Evolutionary conservation across 2,797 vertebrate species (phyloP).

Genomic region (Eulemur rubriventer): DNA sequence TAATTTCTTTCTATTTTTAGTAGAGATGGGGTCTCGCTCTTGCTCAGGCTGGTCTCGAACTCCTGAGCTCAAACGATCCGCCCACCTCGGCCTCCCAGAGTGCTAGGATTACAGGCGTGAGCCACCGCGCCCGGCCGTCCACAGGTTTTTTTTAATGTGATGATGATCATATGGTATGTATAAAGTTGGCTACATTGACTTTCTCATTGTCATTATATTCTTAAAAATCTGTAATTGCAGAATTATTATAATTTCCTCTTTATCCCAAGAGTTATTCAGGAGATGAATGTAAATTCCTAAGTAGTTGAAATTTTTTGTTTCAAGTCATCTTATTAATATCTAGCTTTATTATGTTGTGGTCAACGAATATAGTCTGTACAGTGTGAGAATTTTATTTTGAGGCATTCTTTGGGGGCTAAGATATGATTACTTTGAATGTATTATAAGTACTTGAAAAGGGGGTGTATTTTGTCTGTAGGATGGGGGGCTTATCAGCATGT

Average conservation of each 20-base stretch:
- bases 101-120: too few species aligned
- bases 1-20: too few species aligned
- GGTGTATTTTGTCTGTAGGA: neutral
- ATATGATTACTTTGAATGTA: neutral
- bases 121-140: too few species aligned
- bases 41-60: too few species aligned
- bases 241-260: slow-evolving; percentile 10
- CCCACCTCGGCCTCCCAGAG: too few species aligned
- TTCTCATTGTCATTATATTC: slow-evolving; percentile 9
- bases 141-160: neutral
- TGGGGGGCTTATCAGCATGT: neutral
- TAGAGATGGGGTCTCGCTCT: too few species aligned
- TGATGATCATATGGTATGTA: neutral
- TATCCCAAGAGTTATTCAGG: neutral
- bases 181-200: neutral
- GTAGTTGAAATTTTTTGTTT: slow-evolving; percentile 11
- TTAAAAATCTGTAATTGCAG: neutral
- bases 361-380: neutral
- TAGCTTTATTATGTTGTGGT: neutral
- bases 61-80: too few species aligned
- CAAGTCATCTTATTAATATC: neutral
- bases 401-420: slow-evolving; percentile 3
- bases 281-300: neutral
- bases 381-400: slow-evolving; percentile 36
- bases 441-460: neutral